Evolutionary conservation across 2,797 vertebrate genomes (phyloP).

Genomic region (Oryzias dopingdopingensis): DNA sequence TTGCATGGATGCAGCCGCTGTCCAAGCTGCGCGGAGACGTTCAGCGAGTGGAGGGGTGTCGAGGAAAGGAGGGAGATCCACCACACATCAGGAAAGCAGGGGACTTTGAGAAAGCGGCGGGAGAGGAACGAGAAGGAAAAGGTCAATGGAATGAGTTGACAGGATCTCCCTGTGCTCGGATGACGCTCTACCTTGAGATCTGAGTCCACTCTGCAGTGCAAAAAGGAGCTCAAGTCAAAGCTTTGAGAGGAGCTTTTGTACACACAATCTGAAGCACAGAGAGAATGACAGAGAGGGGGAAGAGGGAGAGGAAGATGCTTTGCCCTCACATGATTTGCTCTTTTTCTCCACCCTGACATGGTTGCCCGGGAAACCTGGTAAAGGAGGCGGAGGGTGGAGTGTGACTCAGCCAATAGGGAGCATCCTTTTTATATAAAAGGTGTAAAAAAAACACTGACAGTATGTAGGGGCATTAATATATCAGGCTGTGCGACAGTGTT

Average conservation of each 20-base stretch:
- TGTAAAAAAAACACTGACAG: slow-evolving; percentile 26
- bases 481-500: slow-evolving; percentile 26
- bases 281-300: slow-evolving; percentile 35
- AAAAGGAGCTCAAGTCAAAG: slow-evolving; percentile 54
- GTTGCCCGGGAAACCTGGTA: slow-evolving; percentile 77
- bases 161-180: slow-evolving; percentile 41
- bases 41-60: slow-evolving; percentile 23
- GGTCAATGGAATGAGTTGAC: slow-evolving; percentile 50
- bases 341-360: slow-evolving; percentile 77
- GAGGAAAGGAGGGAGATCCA: slow-evolving; percentile 16
- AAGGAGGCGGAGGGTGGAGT: slow-evolving; percentile 52
- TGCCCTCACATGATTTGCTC: slow-evolving; percentile 78
- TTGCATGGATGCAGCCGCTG: slow-evolving; percentile 73
- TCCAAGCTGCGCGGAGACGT: slow-evolving; percentile 42
- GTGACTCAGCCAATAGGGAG: slow-evolving; percentile 61
- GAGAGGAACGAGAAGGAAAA: slow-evolving; percentile 30
- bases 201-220: slow-evolving; percentile 56
- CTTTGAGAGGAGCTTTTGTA: slow-evolving; percentile 63
- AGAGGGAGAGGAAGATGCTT: slow-evolving; percentile 67
- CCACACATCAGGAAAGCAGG: slow-evolving; percentile 18
- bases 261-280: slow-evolving; percentile 27
- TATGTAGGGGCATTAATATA: slow-evolving; percentile 41
- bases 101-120: slow-evolving; percentile 16
- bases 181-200: slow-evolving; percentile 17
- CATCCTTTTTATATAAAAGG: slow-evolving; percentile 48